A percentile compares a stretch with the other conserved stretches of the same genome.
Evolutionary conservation across 2,113 vertebrate genomes (phyloP).

Genomic region (Sylvietta virens): DNA sequence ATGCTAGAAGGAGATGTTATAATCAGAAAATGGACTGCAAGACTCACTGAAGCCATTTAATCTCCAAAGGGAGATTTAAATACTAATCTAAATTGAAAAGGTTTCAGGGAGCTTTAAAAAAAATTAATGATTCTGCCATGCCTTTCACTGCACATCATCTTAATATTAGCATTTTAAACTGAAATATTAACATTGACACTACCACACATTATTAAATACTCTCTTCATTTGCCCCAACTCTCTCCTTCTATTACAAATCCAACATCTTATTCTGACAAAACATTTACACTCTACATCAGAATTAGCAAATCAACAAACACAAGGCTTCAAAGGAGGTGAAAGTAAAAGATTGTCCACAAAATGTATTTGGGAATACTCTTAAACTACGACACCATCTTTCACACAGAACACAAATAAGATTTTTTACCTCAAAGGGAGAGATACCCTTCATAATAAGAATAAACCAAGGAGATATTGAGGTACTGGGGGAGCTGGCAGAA

Average conservation of each 20-base stretch:
- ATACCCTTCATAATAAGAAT: not conserved
- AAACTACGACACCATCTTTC: not conserved
- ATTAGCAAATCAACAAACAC: not conserved
- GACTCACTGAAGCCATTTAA: conserved; percentile 26
- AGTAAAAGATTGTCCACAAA: not conserved
- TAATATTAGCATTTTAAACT: not conserved
- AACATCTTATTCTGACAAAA: not conserved
- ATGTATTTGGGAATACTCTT: not conserved
- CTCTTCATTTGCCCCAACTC: not conserved
- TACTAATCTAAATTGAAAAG: conserved; percentile 50
- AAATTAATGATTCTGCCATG: not conserved
- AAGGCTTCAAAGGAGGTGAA: not conserved
- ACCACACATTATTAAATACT: not conserved
- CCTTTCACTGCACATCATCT: not conserved
- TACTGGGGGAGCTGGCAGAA: not conserved
- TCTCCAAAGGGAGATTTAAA: conserved; percentile 45
- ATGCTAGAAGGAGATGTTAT: not conserved
- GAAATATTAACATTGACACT: not conserved
- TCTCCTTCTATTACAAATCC: not conserved
- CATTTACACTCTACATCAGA: not conserved
- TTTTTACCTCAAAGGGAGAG: not conserved
- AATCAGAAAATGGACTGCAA: conserved; percentile 51
- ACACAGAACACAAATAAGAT: not conserved
- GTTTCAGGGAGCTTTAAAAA: conserved; percentile 36
- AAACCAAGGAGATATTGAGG: not conserved